Evolutionary conservation across 2,113 vertebrate genomes (phyloP), one percentile per base, ranked within the genome.

Genomic region (Takifugu bimaculatus): DNA sequence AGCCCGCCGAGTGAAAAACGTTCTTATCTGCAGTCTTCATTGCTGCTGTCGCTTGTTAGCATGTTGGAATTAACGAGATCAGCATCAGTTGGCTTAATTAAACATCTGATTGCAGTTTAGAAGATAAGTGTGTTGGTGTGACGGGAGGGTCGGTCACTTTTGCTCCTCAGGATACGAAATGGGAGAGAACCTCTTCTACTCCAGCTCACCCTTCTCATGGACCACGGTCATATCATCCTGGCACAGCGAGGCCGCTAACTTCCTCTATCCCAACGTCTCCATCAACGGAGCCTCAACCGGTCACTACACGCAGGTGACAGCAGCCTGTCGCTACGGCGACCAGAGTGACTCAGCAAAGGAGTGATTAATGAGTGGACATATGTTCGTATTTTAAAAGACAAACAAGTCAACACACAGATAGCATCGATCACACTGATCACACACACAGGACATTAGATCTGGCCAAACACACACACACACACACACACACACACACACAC

Each of bases 231-330:
- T 91, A 20, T 44, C 2, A 0, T 51, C 72, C 35, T 91, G 88
- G 88, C 26, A 88, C 32, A 53, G 9, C 0, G 90, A 91, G 76
- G 77, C 72, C 29, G 3, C 29, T 0, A 10, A 26, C 64, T 90
- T 76, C 70, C 0, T 7, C 5, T 91, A 79, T 43, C 83, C 88
- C 57, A 63, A 0, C 0, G 75, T 73, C 60, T 88, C 88, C 5
- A 47, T 0, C 3, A 75, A 83, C 0, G 66, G 70, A 2, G 0
- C 28, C 2, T 0, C 12, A 0, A 47, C 43, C 0, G 88, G 88
- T 42, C 90, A 91, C 75, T 90, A 89, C 65, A 90, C 85, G 6
- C 89, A 91, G 88, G 89, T 90, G 76, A 64, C 45, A 15, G 45
- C 13, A 39, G 35, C 35, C 35, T 12, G 5, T 14, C 45, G 45